These are phyloP conservation scores for Peromyscus californicus DNA, from an alignment of 2,113 vertebrate genomes.

Conservation along the genomic window DNA sequence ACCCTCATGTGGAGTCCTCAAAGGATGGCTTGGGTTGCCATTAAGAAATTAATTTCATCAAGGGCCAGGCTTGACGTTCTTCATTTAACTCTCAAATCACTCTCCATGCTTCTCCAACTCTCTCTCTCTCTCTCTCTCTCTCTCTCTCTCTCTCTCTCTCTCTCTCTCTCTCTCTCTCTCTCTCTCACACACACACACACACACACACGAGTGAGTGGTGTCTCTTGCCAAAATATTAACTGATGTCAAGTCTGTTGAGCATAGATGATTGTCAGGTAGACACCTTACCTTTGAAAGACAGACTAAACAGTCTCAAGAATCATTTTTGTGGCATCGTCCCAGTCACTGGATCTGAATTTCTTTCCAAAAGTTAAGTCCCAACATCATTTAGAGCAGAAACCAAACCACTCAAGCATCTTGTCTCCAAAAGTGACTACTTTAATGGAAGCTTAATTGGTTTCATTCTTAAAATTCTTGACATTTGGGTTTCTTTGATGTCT, in stretches of 20 bases:
- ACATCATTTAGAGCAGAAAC: background rate
- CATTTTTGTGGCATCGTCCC: conserved; percentile 25
- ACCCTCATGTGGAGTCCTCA: background rate
- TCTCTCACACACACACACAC: conserved; percentile 6
- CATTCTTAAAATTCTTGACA: background rate
- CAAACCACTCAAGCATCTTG: background rate
- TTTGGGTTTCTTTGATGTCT: background rate
- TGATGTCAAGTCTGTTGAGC: background rate
- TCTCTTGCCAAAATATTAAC: conserved; percentile 4
- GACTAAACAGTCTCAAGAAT: conserved; percentile 7
- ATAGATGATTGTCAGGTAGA: background rate
- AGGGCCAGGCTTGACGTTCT: background rate
- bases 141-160: no score
- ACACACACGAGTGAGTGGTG: background rate
- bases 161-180: no score
- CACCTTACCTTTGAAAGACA: conserved; percentile 6
- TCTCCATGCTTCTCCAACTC: background rate
- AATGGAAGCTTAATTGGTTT: background rate
- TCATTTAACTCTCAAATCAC: background rate
- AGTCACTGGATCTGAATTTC: background rate
- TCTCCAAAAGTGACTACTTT: conserved; percentile 18
- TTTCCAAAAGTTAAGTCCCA: conserved; percentile 25
- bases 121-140: no score
- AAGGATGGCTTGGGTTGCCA: background rate
- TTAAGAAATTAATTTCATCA: background rate